phyloP scores from a whole-genome alignment of 1,140 invertebrate genomes.

The Bombus superbus region DNA sequence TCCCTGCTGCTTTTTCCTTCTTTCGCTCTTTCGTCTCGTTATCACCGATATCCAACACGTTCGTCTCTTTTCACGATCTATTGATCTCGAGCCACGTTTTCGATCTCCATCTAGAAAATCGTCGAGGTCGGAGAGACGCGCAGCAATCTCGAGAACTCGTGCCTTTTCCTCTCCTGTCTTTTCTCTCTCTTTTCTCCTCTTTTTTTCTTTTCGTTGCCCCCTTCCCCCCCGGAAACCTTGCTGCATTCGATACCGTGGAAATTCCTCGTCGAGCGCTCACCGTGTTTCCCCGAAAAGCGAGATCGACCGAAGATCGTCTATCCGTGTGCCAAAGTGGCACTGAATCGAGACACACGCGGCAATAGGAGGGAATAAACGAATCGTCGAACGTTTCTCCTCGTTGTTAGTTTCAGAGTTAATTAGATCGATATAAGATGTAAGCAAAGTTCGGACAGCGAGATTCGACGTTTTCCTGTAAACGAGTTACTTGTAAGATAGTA shows the following conservation, averaged over 20 bases:
- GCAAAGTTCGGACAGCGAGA: background rate
- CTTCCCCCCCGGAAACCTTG: fast-evolving
- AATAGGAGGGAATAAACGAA: constrained; percentile 10
- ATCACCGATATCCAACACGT: background rate
- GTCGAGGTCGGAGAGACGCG: background rate
- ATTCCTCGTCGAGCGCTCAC: background rate
- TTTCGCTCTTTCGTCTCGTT: background rate
- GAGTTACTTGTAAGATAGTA: constrained; percentile 32
- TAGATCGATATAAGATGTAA: constrained; percentile 33
- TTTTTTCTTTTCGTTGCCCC: background rate
- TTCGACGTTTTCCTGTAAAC: constrained; percentile 16
- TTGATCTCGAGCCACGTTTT: background rate
- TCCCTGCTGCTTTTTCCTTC: background rate
- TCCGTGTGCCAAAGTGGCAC: background rate
- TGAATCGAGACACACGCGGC: background rate
- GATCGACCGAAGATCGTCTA: background rate
- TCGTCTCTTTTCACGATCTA: background rate
- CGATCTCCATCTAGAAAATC: background rate
- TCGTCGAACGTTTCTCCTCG: constrained; percentile 35
- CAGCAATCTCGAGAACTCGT: background rate
- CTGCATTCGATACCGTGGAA: background rate
- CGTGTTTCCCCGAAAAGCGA: background rate
- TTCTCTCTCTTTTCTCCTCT: background rate
- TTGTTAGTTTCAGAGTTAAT: constrained; percentile 43
- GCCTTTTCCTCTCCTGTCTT: background rate